Evolutionary conservation across 2,888 invertebrate species (phyloP), one percentile per base, ranked within the genome.

Genomic region (Drosophila mettleri): DNA sequence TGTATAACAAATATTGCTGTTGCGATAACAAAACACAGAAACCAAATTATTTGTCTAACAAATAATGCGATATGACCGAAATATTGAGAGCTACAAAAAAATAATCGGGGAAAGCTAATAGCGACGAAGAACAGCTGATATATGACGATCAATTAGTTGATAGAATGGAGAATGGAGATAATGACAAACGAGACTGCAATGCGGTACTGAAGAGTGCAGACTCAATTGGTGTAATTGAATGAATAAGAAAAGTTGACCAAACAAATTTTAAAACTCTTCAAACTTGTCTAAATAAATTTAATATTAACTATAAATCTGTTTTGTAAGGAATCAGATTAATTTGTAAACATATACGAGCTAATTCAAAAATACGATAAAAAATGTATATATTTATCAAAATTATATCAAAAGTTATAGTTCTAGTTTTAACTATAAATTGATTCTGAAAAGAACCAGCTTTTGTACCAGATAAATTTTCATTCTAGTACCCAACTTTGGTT

Each of bases 121-220:
- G 34, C 49, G 24, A 34, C 29, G 16, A 14, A 9, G 7, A 20
- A 34, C 29, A 46, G 27, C 38, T 34, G 33, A 55, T 53, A 61
- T 39, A 54, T 55, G 38, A 33, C 5, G 73, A 73, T 70, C 71
- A 55, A 69, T 76, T 51, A 24, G 24, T n/a, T n/a, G n/a, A 52
- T 41, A 46, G 24, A 31, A 55, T 16, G 2, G 45, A n/a, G 16
- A 29, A 7, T 18, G 45, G 3, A 60, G 22, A 18, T 48, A 36
- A 24, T 16, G 36, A 3, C 2, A 38, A 38, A 5, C 14, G 6
- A 38, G 8, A 16, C 36, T 16, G 18, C 27, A 27, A 14, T 14
- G 18, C 27, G 36, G 16, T 2, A 0, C 41, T 12, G 9, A 22
- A 41, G 22, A 8, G 33, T n/a, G 1, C 27, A 16, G 16, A 3